Evolutionary conservation across 2,888 invertebrate species (phyloP), one percentile per base, ranked within the genome.

Genomic region (Druceiella hillmani): DNA sequence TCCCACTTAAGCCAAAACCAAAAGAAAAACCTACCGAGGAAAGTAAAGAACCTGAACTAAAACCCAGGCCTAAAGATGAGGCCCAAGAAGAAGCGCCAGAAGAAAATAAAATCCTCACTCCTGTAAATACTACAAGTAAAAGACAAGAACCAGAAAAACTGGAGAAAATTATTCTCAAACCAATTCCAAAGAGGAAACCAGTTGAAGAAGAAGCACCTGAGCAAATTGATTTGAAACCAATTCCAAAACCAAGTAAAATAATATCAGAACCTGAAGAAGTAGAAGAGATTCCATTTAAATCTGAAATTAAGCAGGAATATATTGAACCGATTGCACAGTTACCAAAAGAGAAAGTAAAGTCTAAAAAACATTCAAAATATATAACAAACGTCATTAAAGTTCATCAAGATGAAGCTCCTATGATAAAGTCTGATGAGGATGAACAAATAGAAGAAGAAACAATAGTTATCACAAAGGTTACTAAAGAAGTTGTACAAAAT

Each of bases 11-110:
- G 39, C 62, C 62, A 15, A 44, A 58, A 41, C 33, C 53, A 26
- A 57, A 52, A 36, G 43, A 52, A 11, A 50, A 52, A 32, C 47
- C 46, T 13, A 38, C 45, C 6, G 58, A 54, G 26, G 60, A 62
- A 28, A 61, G 63, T 46, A 61, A 66, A 42, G 51, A 57, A 2
- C 64, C 65, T 46, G 61, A 68, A 33, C 43, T 40, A 43, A 33
- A 27, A 12, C 59, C 58, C 2, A 46, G 51, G n/a, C n/a, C n/a
- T n/a, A n/a, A n/a, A n/a, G n/a, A n/a, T n/a, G n/a, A n/a, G n/a
- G n/a, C n/a, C 15, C 55, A 55, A 31, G 52, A 65, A 40, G 54
- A 56, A 4, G 43, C 59, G 6, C 56, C 59, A 43, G 57, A 61
- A 33, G 64, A 52, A 40, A 53, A 53, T 38, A 32, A 45, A 38